These are phyloP conservation scores for Catamblyrhynchus diadema DNA, from an alignment of 2,797 vertebrate genomes.

Conservation along the genomic window DNA sequence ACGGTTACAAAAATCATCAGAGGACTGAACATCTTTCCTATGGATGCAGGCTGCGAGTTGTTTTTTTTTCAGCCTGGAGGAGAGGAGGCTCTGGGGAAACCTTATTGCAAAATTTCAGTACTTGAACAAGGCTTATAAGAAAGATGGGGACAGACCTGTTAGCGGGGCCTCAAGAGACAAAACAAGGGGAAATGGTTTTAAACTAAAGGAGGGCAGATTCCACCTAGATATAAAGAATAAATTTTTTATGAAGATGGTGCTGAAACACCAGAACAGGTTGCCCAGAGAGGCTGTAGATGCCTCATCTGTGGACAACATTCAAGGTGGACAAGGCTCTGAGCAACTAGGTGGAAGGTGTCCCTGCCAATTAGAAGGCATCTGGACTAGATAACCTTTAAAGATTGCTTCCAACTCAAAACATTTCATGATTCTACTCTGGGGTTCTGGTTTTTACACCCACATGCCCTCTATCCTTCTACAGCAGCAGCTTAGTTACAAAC, in stretches of 20 bases:
- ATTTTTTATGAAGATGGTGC: neutral
- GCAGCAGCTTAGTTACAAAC: neutral
- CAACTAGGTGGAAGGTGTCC: neutral
- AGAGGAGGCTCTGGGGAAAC: neutral
- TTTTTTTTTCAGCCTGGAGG: neutral
- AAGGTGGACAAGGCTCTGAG: neutral
- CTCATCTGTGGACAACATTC: neutral
- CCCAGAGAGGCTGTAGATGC: too few relatives aligned
- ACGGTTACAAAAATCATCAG: neutral
- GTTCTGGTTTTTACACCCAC: neutral
- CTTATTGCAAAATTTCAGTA: fast-evolving
- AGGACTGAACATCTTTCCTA: fast-evolving
- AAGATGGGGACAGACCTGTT: neutral
- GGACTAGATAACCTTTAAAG: neutral
- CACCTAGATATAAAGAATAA: neutral
- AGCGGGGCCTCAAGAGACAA: neutral
- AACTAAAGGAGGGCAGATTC: neutral
- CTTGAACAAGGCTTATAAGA: neutral
- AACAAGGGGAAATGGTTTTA: neutral
- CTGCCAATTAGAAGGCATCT: neutral
- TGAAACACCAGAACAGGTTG: neutral
- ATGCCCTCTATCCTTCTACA: neutral
- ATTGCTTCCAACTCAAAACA: neutral
- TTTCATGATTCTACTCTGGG: neutral
- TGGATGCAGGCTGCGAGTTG: fast-evolving